These are phyloP conservation scores for Onchidella celtica DNA, from an alignment of 2,888 invertebrate species.

Conservation along the genomic window DNA sequence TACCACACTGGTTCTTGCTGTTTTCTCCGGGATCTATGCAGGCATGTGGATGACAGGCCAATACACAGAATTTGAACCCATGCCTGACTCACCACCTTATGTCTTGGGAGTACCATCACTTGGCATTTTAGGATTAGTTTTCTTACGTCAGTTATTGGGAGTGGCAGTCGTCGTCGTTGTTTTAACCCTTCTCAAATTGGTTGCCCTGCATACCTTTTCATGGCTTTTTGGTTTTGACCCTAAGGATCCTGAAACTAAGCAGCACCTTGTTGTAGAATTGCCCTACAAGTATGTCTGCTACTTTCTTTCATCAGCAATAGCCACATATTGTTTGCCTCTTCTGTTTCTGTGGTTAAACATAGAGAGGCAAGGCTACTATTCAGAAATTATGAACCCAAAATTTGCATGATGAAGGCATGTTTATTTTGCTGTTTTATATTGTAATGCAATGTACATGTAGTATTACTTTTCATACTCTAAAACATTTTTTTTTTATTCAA, in stretches of 20 bases:
- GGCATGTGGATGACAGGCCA: conserved; percentile 93
- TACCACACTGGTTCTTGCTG: conserved; percentile 90
- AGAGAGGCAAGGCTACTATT: conserved; percentile 91
- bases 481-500: too few species aligned
- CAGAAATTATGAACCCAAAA: conserved; percentile 85
- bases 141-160: conserved; percentile 86
- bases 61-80: conserved; percentile 84
- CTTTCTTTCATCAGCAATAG: conserved; percentile 89
- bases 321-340: conserved; percentile 88
- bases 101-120: conserved; percentile 89
- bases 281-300: conserved; percentile 92
- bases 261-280: conserved; percentile 86
- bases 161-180: conserved; percentile 88
- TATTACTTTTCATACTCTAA: too few species aligned
- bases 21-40: conserved; percentile 84
- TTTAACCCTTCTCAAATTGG: conserved; percentile 84
- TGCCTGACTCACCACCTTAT: conserved; percentile 85
- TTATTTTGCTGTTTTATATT: too few species aligned
- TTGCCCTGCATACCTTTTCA: conserved; percentile 87
- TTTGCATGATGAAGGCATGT: neutral
- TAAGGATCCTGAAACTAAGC: conserved; percentile 83
- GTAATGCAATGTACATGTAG: too few species aligned
- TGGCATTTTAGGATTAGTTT: conserved; percentile 74
- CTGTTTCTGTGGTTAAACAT: conserved; percentile 89
- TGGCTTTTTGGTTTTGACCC: conserved; percentile 86